Conservation (phyloP, 2,113 vertebrate species). For the Ondatra zibethicus region DNA sequence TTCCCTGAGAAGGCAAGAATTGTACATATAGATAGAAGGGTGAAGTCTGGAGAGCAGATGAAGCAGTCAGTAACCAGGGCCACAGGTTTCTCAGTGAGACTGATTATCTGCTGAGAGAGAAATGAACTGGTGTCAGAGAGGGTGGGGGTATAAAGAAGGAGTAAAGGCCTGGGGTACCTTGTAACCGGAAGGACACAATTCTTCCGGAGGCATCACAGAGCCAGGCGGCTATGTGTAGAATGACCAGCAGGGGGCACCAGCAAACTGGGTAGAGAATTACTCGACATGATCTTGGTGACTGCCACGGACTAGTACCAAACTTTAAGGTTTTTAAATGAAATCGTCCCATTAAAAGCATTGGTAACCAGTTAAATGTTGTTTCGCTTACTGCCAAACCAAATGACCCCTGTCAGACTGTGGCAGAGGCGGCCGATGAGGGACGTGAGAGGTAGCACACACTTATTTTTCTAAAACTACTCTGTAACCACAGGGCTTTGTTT, state of each 20-base stretch:
- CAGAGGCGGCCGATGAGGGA: neutral
- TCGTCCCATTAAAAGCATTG: neutral
- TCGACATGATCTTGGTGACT: neutral
- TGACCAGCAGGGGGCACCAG: neutral
- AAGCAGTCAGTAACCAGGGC: neutral
- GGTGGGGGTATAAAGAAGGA: neutral
- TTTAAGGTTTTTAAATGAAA: neutral
- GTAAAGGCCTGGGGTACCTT: neutral
- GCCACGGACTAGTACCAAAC: neutral
- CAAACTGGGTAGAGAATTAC: neutral
- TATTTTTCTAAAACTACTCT: neutral
- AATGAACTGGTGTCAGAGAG: neutral
- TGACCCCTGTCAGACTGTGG: neutral
- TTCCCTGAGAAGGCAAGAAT: neutral
- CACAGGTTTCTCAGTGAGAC: neutral
- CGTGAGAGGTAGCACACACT: rapidly evolving
- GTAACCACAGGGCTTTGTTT: neutral
- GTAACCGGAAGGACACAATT: neutral
- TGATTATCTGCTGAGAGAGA: neutral
- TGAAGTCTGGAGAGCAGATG: neutral
- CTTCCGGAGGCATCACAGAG: too few relatives aligned
- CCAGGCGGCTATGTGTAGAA: neutral
- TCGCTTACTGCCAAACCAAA: neutral
- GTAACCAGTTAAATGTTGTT: neutral
- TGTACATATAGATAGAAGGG: neutral